Conservation (phyloP, 1,140 invertebrate genomes). For the Metaphire vulgaris region DNA sequence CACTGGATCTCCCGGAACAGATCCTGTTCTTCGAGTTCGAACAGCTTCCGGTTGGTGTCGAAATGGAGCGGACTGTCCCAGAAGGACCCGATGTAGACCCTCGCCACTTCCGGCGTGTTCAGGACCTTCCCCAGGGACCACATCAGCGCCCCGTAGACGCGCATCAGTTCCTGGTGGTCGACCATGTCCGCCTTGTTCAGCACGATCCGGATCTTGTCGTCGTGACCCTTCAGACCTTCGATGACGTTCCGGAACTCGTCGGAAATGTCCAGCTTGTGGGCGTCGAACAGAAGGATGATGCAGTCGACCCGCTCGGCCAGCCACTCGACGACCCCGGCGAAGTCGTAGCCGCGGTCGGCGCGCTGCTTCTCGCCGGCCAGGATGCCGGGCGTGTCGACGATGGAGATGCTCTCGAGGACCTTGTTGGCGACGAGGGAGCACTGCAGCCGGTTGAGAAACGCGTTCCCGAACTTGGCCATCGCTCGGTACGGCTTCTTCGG, state of each 20-base stretch:
- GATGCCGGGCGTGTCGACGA: conserved; percentile 90
- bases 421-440: conserved; percentile 59
- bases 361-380: conserved; percentile 83
- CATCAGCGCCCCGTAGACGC: conserved; percentile 97
- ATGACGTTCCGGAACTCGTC: conserved; percentile 90
- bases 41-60: conserved; percentile 67
- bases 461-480: conserved; percentile 93
- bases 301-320: conserved; percentile 95
- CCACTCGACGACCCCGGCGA: conserved; percentile 97
- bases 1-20: conserved; percentile 88
- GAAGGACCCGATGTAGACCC: too few species aligned
- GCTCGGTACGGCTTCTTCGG: conserved; percentile 91
- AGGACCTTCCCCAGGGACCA: conserved; percentile 79
- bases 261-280: conserved; percentile 96
- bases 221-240: conserved; percentile 79
- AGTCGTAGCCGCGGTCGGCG: conserved; percentile 93
- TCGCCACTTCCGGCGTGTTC: conserved; percentile 97
- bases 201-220: too few species aligned
- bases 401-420: conserved; percentile 84
- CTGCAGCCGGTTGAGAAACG: too few species aligned
- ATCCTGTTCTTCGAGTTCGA: conserved; percentile 95
- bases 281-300: conserved; percentile 96
- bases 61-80: conserved; percentile 84
- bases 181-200: too few species aligned
- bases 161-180: conserved; percentile 95